Evolutionary conservation across 23 tunicate species (phyloP).

Genomic region (Oikopleura vanhoeffeni): DNA sequence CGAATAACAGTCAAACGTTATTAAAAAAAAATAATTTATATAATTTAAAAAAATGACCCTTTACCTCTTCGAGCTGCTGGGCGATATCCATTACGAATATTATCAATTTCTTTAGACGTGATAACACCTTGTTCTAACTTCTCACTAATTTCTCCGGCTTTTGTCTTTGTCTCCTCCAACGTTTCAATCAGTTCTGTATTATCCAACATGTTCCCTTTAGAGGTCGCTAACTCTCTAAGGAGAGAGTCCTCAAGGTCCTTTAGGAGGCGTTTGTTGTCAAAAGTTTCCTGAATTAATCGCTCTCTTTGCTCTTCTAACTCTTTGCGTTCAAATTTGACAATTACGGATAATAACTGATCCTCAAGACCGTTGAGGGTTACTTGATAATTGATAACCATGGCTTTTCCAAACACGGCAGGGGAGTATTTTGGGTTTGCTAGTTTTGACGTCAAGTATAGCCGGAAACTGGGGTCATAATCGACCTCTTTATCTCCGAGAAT

Average conservation of each 20-base stretch:
- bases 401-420: slow-evolving; percentile 97
- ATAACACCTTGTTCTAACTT: slow-evolving; percentile 63
- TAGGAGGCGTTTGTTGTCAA: slow-evolving; percentile 71
- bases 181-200: slow-evolving; percentile 98
- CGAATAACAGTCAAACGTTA: no score
- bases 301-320: slow-evolving; percentile 96
- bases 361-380: slow-evolving; percentile 7
- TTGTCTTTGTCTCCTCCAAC: slow-evolving; percentile 86
- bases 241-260: slow-evolving; percentile 95
- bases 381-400: slow-evolving; percentile 86
- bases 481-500: slow-evolving; percentile 98
- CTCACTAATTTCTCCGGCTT: slow-evolving; percentile 84
- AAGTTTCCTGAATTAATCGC: slow-evolving; percentile 91
- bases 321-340: slow-evolving; percentile 91
- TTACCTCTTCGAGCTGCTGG: slow-evolving; percentile 96
- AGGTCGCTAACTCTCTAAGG: slow-evolving; percentile 86
- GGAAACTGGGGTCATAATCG: slow-evolving; percentile 90
- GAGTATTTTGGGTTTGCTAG: slow-evolving; percentile 83
- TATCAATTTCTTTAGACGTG: slow-evolving; percentile 78
- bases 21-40: no score
- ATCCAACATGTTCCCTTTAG: slow-evolving; percentile 98
- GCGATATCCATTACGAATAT: slow-evolving; percentile 96
- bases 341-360: slow-evolving; percentile 93
- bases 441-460: slow-evolving; percentile 76
- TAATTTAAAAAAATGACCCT: no score